Percentiles rank a stretch among this genome's conserved stretches.
These are phyloP conservation scores for Dryadula phaetusa DNA, from an alignment of 2,888 invertebrate species.

Conservation along the genomic window DNA sequence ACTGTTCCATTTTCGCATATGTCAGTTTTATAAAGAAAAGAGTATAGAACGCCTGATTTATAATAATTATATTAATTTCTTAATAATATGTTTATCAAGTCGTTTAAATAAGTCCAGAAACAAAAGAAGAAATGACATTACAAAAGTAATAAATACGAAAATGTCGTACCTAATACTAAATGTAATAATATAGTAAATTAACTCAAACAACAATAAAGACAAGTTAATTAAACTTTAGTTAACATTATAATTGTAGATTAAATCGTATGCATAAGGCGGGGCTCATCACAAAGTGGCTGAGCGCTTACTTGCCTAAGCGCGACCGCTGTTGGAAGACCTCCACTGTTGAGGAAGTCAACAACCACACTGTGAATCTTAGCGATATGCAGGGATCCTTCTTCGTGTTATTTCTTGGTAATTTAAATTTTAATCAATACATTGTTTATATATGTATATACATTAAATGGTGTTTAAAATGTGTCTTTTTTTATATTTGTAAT, in stretches of 20 bases:
- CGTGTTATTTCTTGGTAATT: slow-evolving; percentile 90
- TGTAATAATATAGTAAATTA: background rate
- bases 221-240: background rate
- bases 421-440: background rate
- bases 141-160: too few species aligned
- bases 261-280: slow-evolving; percentile 93
- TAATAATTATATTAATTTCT: too few species aligned
- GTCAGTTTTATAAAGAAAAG: too few species aligned
- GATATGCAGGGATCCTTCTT: slow-evolving; percentile 98
- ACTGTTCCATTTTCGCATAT: too few species aligned
- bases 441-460: too few species aligned
- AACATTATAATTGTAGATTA: slow-evolving; percentile 79
- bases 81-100: too few species aligned
- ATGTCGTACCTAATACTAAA: too few species aligned
- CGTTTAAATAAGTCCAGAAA: too few species aligned
- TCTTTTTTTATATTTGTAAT: too few species aligned
- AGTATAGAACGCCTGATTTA: too few species aligned
- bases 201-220: background rate
- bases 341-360: slow-evolving; percentile 88
- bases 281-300: slow-evolving; percentile 92
- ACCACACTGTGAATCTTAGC: slow-evolving; percentile 93
- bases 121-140: too few species aligned
- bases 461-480: too few species aligned
- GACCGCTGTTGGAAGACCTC: slow-evolving; percentile 91
- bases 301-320: slow-evolving; percentile 89